Conservation (phyloP, 2,888 invertebrate species). For the Oasisia sp. region DNA sequence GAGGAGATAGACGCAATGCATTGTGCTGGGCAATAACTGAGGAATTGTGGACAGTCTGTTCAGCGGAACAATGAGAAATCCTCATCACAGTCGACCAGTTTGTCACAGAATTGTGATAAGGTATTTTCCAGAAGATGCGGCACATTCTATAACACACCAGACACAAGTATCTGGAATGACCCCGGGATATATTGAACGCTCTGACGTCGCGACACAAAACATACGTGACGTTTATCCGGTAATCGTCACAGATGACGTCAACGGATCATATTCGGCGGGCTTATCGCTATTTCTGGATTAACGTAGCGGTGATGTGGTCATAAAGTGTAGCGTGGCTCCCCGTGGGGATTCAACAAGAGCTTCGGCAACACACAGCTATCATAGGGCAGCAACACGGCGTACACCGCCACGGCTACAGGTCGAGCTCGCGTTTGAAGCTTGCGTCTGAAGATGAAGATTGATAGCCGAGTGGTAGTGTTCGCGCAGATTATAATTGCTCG, state of each 20-base stretch:
- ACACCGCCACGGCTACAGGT: neutral
- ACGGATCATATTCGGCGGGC: neutral
- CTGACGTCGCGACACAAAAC: neutral
- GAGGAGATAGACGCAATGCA: neutral
- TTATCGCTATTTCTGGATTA: neutral
- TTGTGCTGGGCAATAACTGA: neutral
- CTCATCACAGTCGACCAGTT: too few relatives aligned
- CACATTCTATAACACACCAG: neutral
- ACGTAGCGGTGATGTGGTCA: neutral
- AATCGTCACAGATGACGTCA: neutral
- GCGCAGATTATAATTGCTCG: slow-evolving; percentile 6
- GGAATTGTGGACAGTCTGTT: neutral
- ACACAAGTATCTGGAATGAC: neutral
- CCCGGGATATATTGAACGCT: neutral
- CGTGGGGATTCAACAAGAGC: neutral
- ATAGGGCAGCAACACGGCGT: neutral
- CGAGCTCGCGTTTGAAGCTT: neutral
- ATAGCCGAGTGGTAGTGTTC: neutral
- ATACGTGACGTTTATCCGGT: neutral
- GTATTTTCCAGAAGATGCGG: neutral
- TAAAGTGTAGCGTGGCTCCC: neutral
- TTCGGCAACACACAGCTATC: neutral
- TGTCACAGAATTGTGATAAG: neutral
- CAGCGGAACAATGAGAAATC: too few relatives aligned
- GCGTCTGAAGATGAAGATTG: neutral